Base-by-base conservation (phyloP, 1,140 invertebrate species). In the Neodiprion pinetum region DNA sequence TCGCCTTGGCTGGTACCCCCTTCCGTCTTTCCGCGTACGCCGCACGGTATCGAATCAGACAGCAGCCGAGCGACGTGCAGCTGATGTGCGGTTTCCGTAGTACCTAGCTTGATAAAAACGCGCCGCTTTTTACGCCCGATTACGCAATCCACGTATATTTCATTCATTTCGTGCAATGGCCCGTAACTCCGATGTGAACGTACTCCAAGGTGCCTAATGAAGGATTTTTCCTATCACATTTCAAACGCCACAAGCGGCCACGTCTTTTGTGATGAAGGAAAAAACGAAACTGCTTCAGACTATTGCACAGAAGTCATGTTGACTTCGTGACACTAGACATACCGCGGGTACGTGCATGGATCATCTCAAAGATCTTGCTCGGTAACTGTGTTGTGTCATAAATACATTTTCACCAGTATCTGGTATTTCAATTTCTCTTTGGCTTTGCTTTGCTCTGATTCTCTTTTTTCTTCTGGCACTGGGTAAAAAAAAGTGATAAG, bases 81-180 rank as follows among this genome's bases (percentile, higher is more conserved):
- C 53, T 61, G 53, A 61, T 61, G 53, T 61, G 53, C 53, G 53
- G 53, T 61, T 61, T 61, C 53, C 53, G 53, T 17, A 61, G 53
- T 61, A 61, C 53, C 4, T 12, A 61, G n/a, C 11, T 61, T 14
- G 28, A 5, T 40, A 61, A 61, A 61, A 61, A 61, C 53, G 53
- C 11, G 11, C 53, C 9, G 53, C 11, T 61, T 61, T 17, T 61
- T 61, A 17, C n/a, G 53, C 11, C 53, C 53, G 53, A 61, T 61
- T 61, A 61, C 53, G 53, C 11, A 61, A 61, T 61, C 53, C 53
- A 61, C 53, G 53, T 61, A 61, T 61, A 61, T 61, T 61, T 61
- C 53, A 12, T 61, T 61, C 53, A 61, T 61, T 14, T 9, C 53
- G 53, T 17, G 53, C 53, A 61, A 61, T 61, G 53, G 53, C 53